Conservation (phyloP, 23 tunicate genomes). For the Styela plicata region DNA sequence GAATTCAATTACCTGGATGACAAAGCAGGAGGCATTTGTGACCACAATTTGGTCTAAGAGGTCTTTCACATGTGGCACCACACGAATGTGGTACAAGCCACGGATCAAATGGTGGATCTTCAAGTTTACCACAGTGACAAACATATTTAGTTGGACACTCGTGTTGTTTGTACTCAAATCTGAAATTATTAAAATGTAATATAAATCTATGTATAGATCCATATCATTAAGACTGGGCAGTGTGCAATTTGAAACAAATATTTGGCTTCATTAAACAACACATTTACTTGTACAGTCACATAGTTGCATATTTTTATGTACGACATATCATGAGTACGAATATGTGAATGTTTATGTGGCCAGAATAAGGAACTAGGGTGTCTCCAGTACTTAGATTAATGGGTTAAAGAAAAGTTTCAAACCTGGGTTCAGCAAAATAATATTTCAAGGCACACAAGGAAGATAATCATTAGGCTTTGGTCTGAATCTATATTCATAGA, state of each 20-base stretch:
- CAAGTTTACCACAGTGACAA: slow-evolving; percentile 66
- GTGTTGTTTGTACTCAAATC: slow-evolving; percentile 49
- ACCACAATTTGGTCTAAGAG: slow-evolving; percentile 57
- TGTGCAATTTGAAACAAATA: background rate
- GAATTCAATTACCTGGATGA: slow-evolving; percentile 94
- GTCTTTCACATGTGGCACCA: slow-evolving; percentile 57
- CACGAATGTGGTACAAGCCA: slow-evolving; percentile 91
- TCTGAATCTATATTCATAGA: too few species aligned
- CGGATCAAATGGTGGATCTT: slow-evolving; percentile 67
- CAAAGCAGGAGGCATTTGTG: slow-evolving; percentile 85
- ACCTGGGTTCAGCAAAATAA: too few species aligned
- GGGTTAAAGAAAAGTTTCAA: too few species aligned
- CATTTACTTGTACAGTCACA: too few species aligned
- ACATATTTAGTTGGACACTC: slow-evolving; percentile 56
- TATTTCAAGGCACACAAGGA: too few species aligned
- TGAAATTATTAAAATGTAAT: background rate
- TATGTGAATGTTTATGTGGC: too few species aligned
- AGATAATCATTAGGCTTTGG: too few species aligned
- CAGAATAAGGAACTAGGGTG: too few species aligned
- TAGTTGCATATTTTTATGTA: too few species aligned
- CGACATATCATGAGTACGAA: too few species aligned
- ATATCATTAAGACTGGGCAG: background rate
- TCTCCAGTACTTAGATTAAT: too few species aligned
- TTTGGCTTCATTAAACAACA: too few species aligned
- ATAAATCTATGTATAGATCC: background rate